Base-by-base conservation (phyloP, 2,797 vertebrate species). In the Poecilia wingei region DNA sequence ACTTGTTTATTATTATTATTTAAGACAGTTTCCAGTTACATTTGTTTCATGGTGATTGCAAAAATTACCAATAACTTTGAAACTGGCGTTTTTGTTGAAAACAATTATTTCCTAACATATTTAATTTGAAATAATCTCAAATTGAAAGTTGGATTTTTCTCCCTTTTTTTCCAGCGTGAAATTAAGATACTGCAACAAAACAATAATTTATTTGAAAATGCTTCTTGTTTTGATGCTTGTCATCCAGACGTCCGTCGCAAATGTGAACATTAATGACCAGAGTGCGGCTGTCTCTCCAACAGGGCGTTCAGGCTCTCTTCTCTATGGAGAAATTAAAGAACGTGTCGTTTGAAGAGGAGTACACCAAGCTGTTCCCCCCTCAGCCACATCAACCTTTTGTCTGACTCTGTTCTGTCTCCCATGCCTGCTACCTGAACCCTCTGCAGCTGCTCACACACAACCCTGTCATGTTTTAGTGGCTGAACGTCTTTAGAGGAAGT, bases 321-420 rank as follows among this genome's bases (percentile, higher is more conserved):
- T 97, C 97, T 88, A 93, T 96, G 93, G 96, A 95, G 94, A 97
- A 95, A 92, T 94, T 98, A 86, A 96, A 96, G 95, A 96, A 95
- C 72, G 96, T 99, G 94, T 95, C 96, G 84, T 98, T 98, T 95
- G 97, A 98, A 95, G 98, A 98, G 93, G 98, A 99, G 78, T 99
- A 98, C 96, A 97, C 83, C 95, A 97, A 96, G 51, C 95, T 98
- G 86, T 98, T 98, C 89, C 96, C 93, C 92, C 84, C 95, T 72
- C 91, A 95, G 93, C 88, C 93, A 39, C 81, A 71, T 18, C 88
- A 85, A 7, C 85, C 90, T 73, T 69, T 92, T 31, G 83, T 90
- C 77, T 94, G 88, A 93, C 75, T 71, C 73, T 76, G 41, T 74
- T 86, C 69, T 82, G 68, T 79, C 74, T 77, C 16, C 33, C 64